Evolutionary conservation across 2,797 vertebrate species (phyloP).

Genomic region (Graptemys geographica): DNA sequence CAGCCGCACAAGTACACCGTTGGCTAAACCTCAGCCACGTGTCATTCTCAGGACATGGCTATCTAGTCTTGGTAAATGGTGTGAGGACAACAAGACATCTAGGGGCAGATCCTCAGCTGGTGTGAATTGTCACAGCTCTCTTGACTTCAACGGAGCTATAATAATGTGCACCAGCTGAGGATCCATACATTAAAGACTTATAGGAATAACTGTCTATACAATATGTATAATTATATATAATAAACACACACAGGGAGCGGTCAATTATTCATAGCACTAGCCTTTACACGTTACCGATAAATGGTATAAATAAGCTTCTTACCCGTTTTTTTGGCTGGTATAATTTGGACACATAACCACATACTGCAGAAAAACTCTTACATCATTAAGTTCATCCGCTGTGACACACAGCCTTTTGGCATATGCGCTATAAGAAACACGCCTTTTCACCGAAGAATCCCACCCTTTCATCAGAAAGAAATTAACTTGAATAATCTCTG

Average conservation of each 20-base stretch:
- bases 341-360: background rate
- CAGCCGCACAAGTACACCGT: fast-evolving
- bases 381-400: background rate
- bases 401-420: background rate
- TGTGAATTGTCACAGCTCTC: fast-evolving
- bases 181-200: background rate
- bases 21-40: background rate
- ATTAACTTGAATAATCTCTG: constrained; percentile 9
- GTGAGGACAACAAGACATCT: background rate
- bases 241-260: fast-evolving
- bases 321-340: background rate
- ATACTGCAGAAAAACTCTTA: constrained; percentile 17
- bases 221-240: too few species aligned
- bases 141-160: fast-evolving
- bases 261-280: background rate
- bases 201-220: background rate
- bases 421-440: background rate
- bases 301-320: constrained; percentile 8
- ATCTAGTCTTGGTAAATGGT: background rate
- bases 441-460: background rate
- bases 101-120: background rate
- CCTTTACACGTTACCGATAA: background rate
- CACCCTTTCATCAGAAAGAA: constrained; percentile 40
- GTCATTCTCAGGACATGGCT: background rate
- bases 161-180: background rate